Evolutionary conservation across 2,113 vertebrate genomes (phyloP), one percentile per base, ranked within the genome.

Genomic region (Caranx melampygus): DNA sequence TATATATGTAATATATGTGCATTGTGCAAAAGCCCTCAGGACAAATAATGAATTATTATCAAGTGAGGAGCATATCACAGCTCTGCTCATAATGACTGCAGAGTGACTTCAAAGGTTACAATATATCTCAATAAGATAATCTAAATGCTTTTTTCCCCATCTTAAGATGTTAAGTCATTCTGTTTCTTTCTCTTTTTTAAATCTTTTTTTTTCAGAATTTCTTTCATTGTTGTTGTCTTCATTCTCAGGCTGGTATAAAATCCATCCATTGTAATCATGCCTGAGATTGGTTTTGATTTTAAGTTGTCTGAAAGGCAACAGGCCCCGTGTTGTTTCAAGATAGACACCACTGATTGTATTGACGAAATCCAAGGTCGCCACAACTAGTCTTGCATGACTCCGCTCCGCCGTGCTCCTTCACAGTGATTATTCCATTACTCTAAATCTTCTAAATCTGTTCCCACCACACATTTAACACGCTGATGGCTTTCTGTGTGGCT

Each of bases 351-450:
- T 63, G 75, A 87, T 84, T 84, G 77, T 86, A 82, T 83, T 82
- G 89, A 89, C 79, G 11, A 67, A 82, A 81, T 45, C 77, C 79
- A 87, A 91, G 73, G 87, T 88, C 73, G 76, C 49, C 58, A 47
- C 86, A 78, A 75, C 67, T 47, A 57, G 77, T 83, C 71, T 79
- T 80, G 85, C 84, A 15, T 83, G 88, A 88, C 87, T 91, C 51
- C 16, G 52, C 51, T 71, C n/a, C 42, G 7, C 63, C 49, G 26
- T 77, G 83, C 78, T 78, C 67, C 76, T 88, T 84, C 74, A 78
- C 69, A 26, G 55, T 81, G 73, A 91, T 91, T 89, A 92, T 88
- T 87, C 86, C 87, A 89, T 92, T 89, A 87, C 78, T 80, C 61
- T 72, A 84, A 89, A 88, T 90, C 85, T 87, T 79, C 76, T 71